These are phyloP conservation scores for Xerus inauris DNA, from an alignment of 2,113 vertebrate species.

Conservation along the genomic window DNA sequence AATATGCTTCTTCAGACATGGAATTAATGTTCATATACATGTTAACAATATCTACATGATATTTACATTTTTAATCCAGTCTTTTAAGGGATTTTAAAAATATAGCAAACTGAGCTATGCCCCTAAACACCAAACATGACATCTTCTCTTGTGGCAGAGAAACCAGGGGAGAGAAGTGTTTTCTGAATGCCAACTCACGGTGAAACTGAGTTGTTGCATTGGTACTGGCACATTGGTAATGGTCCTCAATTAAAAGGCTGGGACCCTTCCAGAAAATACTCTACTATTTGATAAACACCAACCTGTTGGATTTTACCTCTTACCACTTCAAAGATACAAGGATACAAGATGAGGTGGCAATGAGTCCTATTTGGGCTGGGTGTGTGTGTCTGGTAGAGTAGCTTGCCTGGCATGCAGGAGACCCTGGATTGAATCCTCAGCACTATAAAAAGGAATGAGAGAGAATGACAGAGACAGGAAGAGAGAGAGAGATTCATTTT, in stretches of 20 bases:
- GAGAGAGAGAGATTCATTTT: neutral
- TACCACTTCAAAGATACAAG: neutral
- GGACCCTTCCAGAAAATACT: neutral
- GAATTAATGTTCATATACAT: neutral
- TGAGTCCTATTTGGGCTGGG: neutral
- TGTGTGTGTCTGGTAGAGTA: too few relatives aligned
- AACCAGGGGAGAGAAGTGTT: neutral
- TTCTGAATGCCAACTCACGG: neutral
- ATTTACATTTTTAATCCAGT: neutral
- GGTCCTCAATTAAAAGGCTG: neutral
- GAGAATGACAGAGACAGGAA: too few relatives aligned
- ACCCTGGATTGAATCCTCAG: too few relatives aligned
- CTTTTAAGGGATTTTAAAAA: neutral
- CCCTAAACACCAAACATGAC: neutral
- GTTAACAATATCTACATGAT: accelerated
- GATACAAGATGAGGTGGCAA: neutral
- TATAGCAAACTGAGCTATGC: neutral
- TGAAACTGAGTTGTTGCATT: neutral
- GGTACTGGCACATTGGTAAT: accelerated
- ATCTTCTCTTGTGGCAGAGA: too few relatives aligned
- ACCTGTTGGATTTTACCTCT: neutral
- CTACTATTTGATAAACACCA: neutral
- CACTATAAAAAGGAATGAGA: too few relatives aligned
- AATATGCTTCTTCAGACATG: neutral
- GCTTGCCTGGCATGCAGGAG: too few relatives aligned